Evolutionary conservation across 2,797 vertebrate species (phyloP), one percentile per base, ranked within the genome.

Genomic region (Gorsachius magnificus): DNA sequence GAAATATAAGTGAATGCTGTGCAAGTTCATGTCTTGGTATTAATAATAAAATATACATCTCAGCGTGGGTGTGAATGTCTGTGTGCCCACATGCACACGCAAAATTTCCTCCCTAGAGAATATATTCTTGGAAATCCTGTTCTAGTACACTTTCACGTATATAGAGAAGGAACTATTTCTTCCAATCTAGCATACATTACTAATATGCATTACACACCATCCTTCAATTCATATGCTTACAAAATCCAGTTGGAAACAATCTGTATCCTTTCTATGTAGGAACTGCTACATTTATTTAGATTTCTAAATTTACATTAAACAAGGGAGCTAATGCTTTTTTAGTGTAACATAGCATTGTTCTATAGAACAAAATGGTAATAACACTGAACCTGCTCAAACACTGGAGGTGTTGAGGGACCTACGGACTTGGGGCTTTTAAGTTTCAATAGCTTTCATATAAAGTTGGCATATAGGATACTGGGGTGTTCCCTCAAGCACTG

Each of bases 41-140:
- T 43, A 56, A 45, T 31, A 88, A 46, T 21, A 58, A 83, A 91
- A 80, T 13, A 31, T 29, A n/a, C 9, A 80, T 12, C 13, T 79
- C 41, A 29, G 7, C 3, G 5, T 65, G 31, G 33, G 6, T 19
- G 11, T 38, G 20, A 33, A 26, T 56, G n/a, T 28, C 6, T 22
- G 9, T 36, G 19, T 33, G 29, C 16, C 5, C 17, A 13, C 8
- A 3, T 13, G 11, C 25, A 10, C 1, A 4, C 1, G 2, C 10
- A 56, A 22, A 81, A 45, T 64, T 78, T 90, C 88, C 50, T 64
- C 26, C 14, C 43, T 48, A 64, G 57, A 75, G 89, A 88, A 68
- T 20, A 21, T 11, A 63, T 45, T 53, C 3, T n/a, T 68, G 41
- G 68, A 80, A 87, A 87, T 58, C 11, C 56, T 58, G 58, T 66